A percentile compares a stretch with the other conserved stretches of the same genome.
These are phyloP conservation scores for Diabrotica balteata DNA, from an alignment of 2,888 invertebrate species.

Conservation along the genomic window DNA sequence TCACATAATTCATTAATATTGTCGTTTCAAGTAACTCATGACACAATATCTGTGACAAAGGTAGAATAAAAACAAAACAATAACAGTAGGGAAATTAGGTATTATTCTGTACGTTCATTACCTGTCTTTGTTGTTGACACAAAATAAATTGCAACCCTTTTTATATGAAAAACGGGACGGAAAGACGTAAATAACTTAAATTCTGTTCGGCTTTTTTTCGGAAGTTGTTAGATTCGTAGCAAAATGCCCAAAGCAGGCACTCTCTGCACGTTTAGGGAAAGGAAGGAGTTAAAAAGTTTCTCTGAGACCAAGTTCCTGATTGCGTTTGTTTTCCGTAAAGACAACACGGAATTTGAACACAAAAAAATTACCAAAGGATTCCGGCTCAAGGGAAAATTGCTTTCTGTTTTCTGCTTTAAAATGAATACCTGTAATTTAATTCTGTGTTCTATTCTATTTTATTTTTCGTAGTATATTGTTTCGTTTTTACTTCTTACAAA, in stretches of 20 bases:
- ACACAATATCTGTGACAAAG: too few relatives aligned
- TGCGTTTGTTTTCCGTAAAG: slow-evolving; percentile 32
- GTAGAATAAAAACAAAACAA: too few relatives aligned
- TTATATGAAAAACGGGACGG: slow-evolving; percentile 3
- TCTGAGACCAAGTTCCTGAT: slow-evolving; percentile 26
- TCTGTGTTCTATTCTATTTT: slow-evolving; percentile 5
- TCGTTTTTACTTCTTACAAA: neutral
- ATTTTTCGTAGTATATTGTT: slow-evolving; percentile 1
- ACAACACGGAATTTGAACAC: slow-evolving; percentile 24
- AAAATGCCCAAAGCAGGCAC: slow-evolving; percentile 30
- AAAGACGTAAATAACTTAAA: slow-evolving; percentile 25
- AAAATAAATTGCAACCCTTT: slow-evolving; percentile 21
- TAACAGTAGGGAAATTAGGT: too few relatives aligned
- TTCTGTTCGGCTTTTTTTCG: slow-evolving; percentile 27
- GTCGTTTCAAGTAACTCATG: too few relatives aligned
- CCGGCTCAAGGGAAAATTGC: slow-evolving; percentile 9
- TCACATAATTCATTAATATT: too few relatives aligned
- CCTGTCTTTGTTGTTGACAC: slow-evolving; percentile 11
- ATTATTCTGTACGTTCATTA: too few relatives aligned
- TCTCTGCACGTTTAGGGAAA: slow-evolving; percentile 28
- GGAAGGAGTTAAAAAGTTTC: slow-evolving; percentile 33
- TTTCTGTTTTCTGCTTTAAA: slow-evolving; percentile 10
- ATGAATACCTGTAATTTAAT: slow-evolving; percentile 16
- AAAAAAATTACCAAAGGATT: slow-evolving; percentile 11
- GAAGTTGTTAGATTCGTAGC: slow-evolving; percentile 28